Conservation (phyloP, 2,888 invertebrate species). For the Megaustenia siamemsis region DNA sequence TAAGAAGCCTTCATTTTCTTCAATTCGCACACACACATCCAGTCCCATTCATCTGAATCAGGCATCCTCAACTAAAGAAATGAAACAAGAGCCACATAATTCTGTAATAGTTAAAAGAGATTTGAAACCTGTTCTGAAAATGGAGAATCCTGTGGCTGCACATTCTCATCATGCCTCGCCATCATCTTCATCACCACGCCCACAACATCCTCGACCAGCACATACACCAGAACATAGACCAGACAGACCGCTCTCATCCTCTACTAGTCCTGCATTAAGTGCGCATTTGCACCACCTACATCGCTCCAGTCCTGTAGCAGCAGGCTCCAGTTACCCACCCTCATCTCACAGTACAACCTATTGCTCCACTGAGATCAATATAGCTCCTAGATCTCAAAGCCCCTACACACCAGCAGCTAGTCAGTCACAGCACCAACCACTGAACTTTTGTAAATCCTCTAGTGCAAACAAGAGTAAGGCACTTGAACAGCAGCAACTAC, state of each 20-base stretch:
- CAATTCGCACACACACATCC: conserved; percentile 38
- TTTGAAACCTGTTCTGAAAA: conserved; percentile 55
- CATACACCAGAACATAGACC: conserved; percentile 68
- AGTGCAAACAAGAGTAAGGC: conserved; percentile 55
- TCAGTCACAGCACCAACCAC: conserved; percentile 72
- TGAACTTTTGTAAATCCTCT: conserved; percentile 71
- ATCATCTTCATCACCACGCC: conserved; percentile 67
- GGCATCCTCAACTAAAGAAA: conserved; percentile 66
- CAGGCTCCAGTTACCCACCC: conserved; percentile 51
- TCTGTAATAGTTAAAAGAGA: conserved; percentile 78
- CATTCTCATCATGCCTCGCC: conserved; percentile 59
- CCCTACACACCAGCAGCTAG: conserved; percentile 71
- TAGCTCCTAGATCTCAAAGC: conserved; percentile 68
- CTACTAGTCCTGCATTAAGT: conserved; percentile 65
- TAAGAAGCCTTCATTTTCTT: conserved; percentile 39
- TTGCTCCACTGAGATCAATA: conserved; percentile 61
- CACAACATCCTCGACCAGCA: conserved; percentile 70
- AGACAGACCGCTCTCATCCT: conserved; percentile 61
- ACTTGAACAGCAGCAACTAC: conserved; percentile 43
- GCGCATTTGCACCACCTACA: conserved; percentile 65
- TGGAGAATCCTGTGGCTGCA: conserved; percentile 57
- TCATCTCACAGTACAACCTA: conserved; percentile 65
- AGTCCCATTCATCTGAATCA: conserved; percentile 62
- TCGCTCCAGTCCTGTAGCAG: conserved; percentile 58
- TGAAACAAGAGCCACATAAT: conserved; percentile 64